Evolutionary conservation across 2,888 invertebrate species (phyloP).

Genomic region (Gerris lacustris): DNA sequence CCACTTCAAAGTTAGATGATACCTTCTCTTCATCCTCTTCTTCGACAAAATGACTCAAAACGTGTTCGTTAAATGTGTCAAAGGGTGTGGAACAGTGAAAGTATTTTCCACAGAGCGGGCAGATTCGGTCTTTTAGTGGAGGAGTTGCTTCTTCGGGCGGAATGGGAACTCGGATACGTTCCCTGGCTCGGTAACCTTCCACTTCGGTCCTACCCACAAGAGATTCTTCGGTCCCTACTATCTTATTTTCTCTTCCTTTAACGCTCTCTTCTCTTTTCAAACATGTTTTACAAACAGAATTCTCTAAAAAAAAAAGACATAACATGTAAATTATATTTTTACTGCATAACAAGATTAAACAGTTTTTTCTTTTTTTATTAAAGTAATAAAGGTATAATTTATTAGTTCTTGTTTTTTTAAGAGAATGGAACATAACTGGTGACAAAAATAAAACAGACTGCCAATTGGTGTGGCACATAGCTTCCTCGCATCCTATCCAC

Average conservation of each 20-base stretch:
- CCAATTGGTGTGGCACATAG: too few relatives aligned
- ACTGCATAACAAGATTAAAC: too few relatives aligned
- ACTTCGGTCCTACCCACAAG: conserved; percentile 1
- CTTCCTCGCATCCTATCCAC: too few relatives aligned
- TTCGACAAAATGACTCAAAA: conserved; percentile 60
- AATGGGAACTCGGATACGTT: background rate
- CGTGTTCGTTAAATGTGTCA: conserved; percentile 58
- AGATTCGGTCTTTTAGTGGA: conserved; percentile 45
- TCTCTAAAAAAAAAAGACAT: conserved; percentile 15
- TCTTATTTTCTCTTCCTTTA: conserved; percentile 6
- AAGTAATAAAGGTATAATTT: too few relatives aligned
- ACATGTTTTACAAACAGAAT: conserved; percentile 17
- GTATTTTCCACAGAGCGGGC: conserved; percentile 60
- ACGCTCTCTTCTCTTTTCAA: conserved; percentile 16
- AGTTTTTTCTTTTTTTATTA: too few relatives aligned
- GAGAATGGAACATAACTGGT: too few relatives aligned
- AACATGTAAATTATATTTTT: too few relatives aligned
- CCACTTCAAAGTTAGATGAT: background rate
- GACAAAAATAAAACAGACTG: too few relatives aligned
- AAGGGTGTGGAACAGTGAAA: conserved; percentile 45
- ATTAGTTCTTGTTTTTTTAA: too few relatives aligned
- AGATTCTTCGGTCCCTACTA: conserved; percentile 23
- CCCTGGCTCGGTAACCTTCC: background rate
- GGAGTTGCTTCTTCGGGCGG: conserved; percentile 6
- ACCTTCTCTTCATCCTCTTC: conserved; percentile 35